Conservation (phyloP, 1,140 invertebrate species). For the Aphelenchoides besseyi region DNA sequence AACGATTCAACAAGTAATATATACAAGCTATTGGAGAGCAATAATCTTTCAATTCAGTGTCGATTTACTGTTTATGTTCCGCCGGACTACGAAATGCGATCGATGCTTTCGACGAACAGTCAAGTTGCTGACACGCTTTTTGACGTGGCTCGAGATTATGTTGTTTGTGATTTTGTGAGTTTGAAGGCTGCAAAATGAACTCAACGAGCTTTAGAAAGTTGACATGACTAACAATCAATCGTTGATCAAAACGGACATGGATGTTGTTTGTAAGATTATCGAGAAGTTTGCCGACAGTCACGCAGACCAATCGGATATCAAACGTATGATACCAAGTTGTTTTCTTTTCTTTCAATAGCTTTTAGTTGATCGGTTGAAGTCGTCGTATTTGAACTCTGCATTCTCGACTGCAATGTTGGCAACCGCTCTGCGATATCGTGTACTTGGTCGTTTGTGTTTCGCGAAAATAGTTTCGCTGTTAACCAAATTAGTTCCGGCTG, state of each 20-base stretch:
- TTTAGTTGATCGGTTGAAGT: conserved; percentile 32
- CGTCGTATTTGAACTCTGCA: conserved; percentile 31
- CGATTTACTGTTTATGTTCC: conserved; percentile 43
- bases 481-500: conserved; percentile 31
- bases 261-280: conserved; percentile 36
- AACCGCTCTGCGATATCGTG: conserved; percentile 29
- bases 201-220: too few relatives aligned
- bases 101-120: conserved; percentile 19
- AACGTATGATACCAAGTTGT: conserved; percentile 33
- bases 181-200: too few relatives aligned
- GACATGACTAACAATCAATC: not conserved
- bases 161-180: conserved; percentile 16
- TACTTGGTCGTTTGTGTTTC: conserved; percentile 36
- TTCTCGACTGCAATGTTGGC: conserved; percentile 36
- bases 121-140: conserved; percentile 24
- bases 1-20: conserved; percentile 30
- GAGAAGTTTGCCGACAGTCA: conserved; percentile 28
- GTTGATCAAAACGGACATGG: conserved; percentile 4
- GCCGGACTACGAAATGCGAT: conserved; percentile 35
- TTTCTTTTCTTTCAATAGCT: conserved; percentile 25
- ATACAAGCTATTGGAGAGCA: too few relatives aligned
- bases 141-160: conserved; percentile 21
- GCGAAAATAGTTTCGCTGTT: conserved; percentile 32
- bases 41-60: conserved; percentile 34
- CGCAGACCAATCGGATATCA: conserved; percentile 18